Evolutionary conservation across 2,888 invertebrate genomes (phyloP).

Genomic region (Eupithecia subumbrata): DNA sequence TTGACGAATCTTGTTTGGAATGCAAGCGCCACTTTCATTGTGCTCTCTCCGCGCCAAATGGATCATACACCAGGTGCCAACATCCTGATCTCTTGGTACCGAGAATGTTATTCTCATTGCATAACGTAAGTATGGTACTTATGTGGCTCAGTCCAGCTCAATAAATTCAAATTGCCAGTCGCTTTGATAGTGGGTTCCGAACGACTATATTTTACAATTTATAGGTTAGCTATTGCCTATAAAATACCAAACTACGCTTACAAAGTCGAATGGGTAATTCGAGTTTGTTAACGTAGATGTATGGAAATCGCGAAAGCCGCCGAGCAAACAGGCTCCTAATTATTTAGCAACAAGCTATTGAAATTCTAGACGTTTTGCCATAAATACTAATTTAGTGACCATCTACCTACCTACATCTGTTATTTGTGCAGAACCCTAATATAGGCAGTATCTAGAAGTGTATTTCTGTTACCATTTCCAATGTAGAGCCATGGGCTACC

Average conservation of each 20-base stretch:
- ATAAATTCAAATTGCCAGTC: constrained; percentile 13
- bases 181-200: constrained; percentile 2
- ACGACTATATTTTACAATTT: constrained; percentile 8
- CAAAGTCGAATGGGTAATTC: neutral
- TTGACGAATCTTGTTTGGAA: constrained; percentile 26
- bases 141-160: constrained; percentile 9
- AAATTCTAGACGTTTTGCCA: constrained; percentile 20
- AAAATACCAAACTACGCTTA: constrained; percentile 4
- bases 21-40: constrained; percentile 61
- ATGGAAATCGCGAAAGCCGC: constrained; percentile 16
- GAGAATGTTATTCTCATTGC: neutral
- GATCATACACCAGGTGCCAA: constrained; percentile 18
- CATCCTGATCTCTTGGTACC: constrained; percentile 17
- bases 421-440: neutral
- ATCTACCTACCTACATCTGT: neutral
- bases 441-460: neutral
- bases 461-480: constrained; percentile 11
- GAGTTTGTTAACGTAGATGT: neutral
- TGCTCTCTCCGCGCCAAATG: constrained; percentile 39
- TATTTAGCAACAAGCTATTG: constrained; percentile 25
- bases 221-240: constrained; percentile 5
- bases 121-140: neutral
- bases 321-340: constrained; percentile 16
- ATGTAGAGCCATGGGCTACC: no score
- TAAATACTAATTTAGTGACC: constrained; percentile 20